A percentile compares a stretch with the other conserved stretches of the same genome.
These are phyloP conservation scores for Lagopus muta DNA, from an alignment of 2,113 vertebrate genomes.

Conservation along the genomic window DNA sequence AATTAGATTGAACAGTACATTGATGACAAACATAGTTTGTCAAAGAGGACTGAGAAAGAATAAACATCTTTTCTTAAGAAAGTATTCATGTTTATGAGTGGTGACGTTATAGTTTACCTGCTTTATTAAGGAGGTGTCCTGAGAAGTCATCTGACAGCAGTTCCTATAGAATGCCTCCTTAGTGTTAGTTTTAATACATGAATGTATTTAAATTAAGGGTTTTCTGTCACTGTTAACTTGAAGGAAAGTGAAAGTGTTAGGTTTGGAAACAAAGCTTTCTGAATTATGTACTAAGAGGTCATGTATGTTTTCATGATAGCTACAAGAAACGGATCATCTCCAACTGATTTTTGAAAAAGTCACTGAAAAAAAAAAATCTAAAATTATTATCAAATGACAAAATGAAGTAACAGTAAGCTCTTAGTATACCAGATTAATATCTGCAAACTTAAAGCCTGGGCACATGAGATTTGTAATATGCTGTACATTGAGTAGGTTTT, in stretches of 20 bases:
- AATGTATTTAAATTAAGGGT: not conserved
- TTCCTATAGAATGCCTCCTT: not conserved
- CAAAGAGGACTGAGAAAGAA: not conserved
- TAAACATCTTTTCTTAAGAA: not conserved
- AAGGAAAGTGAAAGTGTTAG: not conserved
- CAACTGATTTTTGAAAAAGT: not conserved
- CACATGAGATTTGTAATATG: not conserved
- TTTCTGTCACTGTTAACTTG: not conserved
- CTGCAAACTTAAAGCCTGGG: not conserved
- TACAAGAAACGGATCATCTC: not conserved
- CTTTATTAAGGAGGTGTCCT: not conserved
- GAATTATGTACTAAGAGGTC: not conserved
- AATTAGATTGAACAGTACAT: not conserved
- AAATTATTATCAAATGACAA: not conserved
- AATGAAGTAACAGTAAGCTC: not conserved
- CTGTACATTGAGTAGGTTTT: not conserved
- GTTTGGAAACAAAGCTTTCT: not conserved
- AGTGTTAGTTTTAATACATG: not conserved
- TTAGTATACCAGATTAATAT: not conserved
- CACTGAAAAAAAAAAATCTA: not conserved
- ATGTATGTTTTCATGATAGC: not conserved
- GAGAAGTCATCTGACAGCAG: not conserved
- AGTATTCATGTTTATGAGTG: not conserved
- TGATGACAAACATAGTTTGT: fast-evolving
- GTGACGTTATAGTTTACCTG: not conserved